These are phyloP conservation scores for Gobiocypris rarus DNA, from an alignment of 2,113 vertebrate species.

Conservation along the genomic window DNA sequence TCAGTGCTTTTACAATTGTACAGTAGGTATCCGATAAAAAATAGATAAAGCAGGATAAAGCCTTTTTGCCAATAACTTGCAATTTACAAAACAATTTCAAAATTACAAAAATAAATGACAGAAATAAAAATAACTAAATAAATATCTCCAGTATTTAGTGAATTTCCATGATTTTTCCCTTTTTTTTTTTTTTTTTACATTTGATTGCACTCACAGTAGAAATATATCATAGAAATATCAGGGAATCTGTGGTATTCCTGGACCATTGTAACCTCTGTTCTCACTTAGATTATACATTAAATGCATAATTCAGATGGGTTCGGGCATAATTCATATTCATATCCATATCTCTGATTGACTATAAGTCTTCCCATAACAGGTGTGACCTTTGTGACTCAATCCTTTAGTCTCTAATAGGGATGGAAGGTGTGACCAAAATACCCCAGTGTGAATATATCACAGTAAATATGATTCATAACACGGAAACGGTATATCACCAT, in stretches of 20 bases:
- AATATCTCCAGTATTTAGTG: neutral
- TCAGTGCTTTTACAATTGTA: neutral
- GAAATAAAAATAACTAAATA: neutral
- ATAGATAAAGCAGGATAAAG: neutral
- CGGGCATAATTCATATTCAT: conserved; percentile 20
- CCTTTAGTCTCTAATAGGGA: conserved; percentile 1
- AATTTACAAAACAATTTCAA: neutral
- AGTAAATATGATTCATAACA: neutral
- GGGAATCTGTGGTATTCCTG: neutral
- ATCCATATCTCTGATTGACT: neutral
- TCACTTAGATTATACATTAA: neutral
- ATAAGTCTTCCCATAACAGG: conserved; percentile 31
- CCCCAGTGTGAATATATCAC: conserved; percentile 26
- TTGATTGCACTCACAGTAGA: neutral
- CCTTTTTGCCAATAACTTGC: neutral
- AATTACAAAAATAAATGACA: neutral
- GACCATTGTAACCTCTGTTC: neutral
- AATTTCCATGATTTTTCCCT: neutral
- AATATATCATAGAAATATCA: too few species aligned
- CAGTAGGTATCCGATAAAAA: neutral
- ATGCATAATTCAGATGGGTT: conserved; percentile 27
- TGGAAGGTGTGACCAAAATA: conserved; percentile 20
- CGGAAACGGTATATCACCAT: neutral
- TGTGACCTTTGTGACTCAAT: conserved; percentile 21
- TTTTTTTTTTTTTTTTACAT: neutral